phyloP scores from a whole-genome alignment of 2,888 invertebrate genomes.

The Hirtodrosophila histrioides region DNA sequence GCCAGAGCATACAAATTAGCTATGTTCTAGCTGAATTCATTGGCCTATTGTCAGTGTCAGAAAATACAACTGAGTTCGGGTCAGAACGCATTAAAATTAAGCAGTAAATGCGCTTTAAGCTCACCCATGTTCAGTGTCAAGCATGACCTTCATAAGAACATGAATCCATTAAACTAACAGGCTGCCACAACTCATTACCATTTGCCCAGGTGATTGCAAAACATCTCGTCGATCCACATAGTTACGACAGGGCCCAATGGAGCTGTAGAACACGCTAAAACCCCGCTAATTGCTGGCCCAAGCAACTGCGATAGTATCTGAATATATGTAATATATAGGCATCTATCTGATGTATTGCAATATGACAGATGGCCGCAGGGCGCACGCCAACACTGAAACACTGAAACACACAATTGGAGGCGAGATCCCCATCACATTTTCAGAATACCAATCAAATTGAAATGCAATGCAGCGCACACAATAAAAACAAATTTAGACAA shows the following conservation, averaged over 20 bases:
- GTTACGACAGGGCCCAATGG: conserved; percentile 29
- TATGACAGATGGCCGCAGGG: conserved; percentile 7
- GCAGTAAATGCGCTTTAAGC: conserved; percentile 17
- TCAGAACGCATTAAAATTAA: background rate
- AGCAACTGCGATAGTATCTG: conserved; percentile 32
- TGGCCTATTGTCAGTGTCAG: no score
- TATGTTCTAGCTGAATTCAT: no score
- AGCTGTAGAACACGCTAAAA: conserved; percentile 29
- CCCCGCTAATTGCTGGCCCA: conserved; percentile 42
- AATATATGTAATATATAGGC: background rate
- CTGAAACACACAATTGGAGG: conserved; percentile 2
- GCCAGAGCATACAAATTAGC: background rate
- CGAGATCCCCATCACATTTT: conserved; percentile 24
- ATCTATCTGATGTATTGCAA: conserved; percentile 4
- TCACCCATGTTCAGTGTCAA: conserved; percentile 14
- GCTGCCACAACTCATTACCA: conserved; percentile 22
- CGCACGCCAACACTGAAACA: conserved; percentile 6
- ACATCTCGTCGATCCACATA: conserved; percentile 46
- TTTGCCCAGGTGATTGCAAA: conserved; percentile 21
- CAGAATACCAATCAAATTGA: conserved; percentile 35
- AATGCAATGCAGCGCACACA: conserved; percentile 32
- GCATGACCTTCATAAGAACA: conserved; percentile 46
- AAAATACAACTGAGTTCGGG: no score
- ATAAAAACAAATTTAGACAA: conserved; percentile 26
- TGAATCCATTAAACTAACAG: conserved; percentile 21